Evolutionary conservation across 2,797 vertebrate genomes (phyloP).

Genomic region (Falco concolor): DNA sequence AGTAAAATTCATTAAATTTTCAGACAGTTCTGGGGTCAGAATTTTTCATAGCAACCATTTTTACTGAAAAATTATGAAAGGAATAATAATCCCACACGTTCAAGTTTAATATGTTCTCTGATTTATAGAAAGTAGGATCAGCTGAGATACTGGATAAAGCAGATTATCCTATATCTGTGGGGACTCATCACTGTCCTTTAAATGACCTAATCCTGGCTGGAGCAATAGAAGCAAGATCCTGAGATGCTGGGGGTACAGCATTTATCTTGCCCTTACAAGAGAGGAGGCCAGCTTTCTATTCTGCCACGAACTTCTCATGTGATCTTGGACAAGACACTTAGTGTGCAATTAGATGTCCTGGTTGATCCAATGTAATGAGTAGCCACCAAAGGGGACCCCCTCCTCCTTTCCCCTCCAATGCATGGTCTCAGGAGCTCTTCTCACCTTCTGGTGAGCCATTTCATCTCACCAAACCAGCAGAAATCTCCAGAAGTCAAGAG

Average conservation of each 20-base stretch:
- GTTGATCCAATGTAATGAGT: accelerated
- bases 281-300: background rate
- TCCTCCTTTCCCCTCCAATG: background rate
- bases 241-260: background rate
- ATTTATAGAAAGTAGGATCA: background rate
- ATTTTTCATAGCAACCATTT: background rate
- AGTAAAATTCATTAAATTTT: background rate
- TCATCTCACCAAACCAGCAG: background rate
- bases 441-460: background rate
- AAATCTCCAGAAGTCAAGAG: background rate
- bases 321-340: background rate
- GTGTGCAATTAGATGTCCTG: background rate
- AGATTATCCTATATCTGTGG: background rate
- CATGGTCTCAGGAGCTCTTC: background rate
- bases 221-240: background rate
- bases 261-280: background rate
- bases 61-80: background rate
- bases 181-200: background rate
- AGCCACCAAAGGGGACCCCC: background rate
- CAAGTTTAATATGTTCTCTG: background rate
- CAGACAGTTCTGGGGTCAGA: background rate
- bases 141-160: background rate
- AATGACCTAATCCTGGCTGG: background rate
- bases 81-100: background rate
- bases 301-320: background rate